Conservation (phyloP, 2,888 invertebrate genomes). For the Erpobdella octoculata region DNA sequence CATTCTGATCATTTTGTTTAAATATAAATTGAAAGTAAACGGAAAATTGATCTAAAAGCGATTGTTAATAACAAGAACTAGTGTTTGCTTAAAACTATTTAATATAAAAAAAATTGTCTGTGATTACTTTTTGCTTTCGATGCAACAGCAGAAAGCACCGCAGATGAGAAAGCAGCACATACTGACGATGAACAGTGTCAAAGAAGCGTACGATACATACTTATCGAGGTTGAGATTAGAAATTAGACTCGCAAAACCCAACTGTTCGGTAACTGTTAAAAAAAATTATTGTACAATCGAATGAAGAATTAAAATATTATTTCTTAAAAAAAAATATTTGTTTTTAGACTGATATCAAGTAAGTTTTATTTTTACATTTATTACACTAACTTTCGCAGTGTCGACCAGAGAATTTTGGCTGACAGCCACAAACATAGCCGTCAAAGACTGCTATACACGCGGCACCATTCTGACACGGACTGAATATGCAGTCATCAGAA, state of each 20-base stretch:
- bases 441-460: neutral
- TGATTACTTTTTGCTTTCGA: constrained; percentile 16
- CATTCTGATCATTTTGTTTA: neutral
- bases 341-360: too few species aligned
- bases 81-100: neutral
- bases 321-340: too few species aligned
- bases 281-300: too few species aligned
- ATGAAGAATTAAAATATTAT: too few species aligned
- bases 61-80: neutral
- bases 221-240: neutral
- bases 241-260: neutral
- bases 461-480: constrained; percentile 4
- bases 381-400: constrained; percentile 22
- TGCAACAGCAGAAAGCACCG: neutral
- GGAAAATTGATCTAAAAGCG: too few species aligned
- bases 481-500: constrained; percentile 14
- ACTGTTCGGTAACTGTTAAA: too few species aligned
- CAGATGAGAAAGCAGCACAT: neutral
- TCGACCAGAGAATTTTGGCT: neutral
- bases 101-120: constrained; percentile 14
- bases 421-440: constrained; percentile 15
- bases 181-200: neutral
- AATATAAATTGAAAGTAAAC: too few species aligned
- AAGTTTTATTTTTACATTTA: too few species aligned
- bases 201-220: neutral